Evolutionary conservation across 37 sponge, comb jelly and placozoan species (phyloP), one percentile per base, ranked within the genome.

Genomic region (Agelas oroides): DNA sequence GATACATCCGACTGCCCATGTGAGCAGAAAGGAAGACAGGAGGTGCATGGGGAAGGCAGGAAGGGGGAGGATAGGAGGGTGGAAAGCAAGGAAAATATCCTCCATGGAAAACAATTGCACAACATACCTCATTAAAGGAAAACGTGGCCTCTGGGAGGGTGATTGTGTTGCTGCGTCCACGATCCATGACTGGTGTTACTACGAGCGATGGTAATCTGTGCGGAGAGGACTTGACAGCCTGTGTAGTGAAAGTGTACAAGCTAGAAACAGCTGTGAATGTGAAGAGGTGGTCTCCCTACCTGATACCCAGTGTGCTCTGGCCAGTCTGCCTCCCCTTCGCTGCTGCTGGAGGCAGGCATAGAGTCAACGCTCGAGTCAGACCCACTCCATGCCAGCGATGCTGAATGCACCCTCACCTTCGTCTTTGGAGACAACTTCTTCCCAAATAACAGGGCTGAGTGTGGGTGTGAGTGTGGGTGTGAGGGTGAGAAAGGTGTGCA

Each of bases 301-400:
- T 76, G 54, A 28, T 64, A 85, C n/a, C 85, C 85, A 39, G 77
- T 41, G 0, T 58, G 19, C 68, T 53, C 20, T 0, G 85, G 85
- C 85, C 85, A 85, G 77, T 85, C 85, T 12, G 31, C 66, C 30
- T 85, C 85, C 11, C 35, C 27, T 0, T 74, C 67, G 6, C 63
- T 60, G 13, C 31, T 0, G n/a, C 56, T 19, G 35, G 40, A 1
- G n/a, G 16, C 21, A 59, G 70, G 83, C 52, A 82, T 57, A 0
- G 85, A 85, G 69, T 85, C 85, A 2, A 85, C 41, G 25, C 85
- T 85, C 17, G 85, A 85, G 85, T 85, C 85, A 0, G 85, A 85
- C 57, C 55, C 85, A 64, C 75, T 69, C 85, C 85, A 79, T 13
- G 72, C 56, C 57, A 79, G 34, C 16, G 52, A 19, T 2, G 46